A percentile compares a stretch with the other conserved stretches of the same genome.
Conservation (phyloP, 2,113 vertebrate genomes). For the Boulengerochromis microlepis region DNA sequence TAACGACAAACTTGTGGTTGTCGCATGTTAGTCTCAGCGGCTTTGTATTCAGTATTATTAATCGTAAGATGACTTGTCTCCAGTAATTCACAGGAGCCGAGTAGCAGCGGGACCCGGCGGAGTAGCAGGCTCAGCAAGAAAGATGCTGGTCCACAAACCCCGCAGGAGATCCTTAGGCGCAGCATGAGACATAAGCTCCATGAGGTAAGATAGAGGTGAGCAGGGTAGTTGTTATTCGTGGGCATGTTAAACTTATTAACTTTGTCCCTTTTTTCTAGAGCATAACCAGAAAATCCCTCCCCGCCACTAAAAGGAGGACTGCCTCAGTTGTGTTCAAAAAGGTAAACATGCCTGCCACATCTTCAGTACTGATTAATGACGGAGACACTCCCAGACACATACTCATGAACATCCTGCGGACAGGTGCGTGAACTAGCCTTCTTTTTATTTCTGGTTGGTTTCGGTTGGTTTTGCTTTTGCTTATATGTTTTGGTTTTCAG, state of each 20-base stretch:
- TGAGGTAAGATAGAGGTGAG: conserved; percentile 39
- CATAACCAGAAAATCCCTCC: conserved; percentile 30
- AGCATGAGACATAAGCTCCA: conserved; percentile 56
- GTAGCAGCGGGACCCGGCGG: background rate
- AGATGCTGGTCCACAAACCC: conserved; percentile 28
- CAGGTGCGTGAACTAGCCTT: conserved; percentile 22
- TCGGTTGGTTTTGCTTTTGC: background rate
- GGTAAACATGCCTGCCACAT: background rate
- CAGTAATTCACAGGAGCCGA: background rate
- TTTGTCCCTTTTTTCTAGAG: conserved; percentile 33
- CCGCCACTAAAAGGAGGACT: background rate
- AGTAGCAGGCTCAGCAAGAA: conserved; percentile 23
- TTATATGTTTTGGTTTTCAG: conserved; percentile 23
- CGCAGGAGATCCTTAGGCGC: conserved; percentile 49
- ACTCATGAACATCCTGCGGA: conserved; percentile 65
- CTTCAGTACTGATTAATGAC: conserved; percentile 33
- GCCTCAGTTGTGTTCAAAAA: background rate
- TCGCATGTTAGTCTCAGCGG: background rate
- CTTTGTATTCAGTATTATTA: background rate
- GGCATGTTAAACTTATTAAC: background rate
- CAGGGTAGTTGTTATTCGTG: background rate
- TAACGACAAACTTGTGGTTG: background rate
- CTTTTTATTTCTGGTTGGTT: background rate
- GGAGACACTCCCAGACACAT: conserved; percentile 66
- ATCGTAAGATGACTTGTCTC: background rate